phyloP scores from a whole-genome alignment of 2,797 vertebrate species.

The Ambastaia sidthimunki region DNA sequence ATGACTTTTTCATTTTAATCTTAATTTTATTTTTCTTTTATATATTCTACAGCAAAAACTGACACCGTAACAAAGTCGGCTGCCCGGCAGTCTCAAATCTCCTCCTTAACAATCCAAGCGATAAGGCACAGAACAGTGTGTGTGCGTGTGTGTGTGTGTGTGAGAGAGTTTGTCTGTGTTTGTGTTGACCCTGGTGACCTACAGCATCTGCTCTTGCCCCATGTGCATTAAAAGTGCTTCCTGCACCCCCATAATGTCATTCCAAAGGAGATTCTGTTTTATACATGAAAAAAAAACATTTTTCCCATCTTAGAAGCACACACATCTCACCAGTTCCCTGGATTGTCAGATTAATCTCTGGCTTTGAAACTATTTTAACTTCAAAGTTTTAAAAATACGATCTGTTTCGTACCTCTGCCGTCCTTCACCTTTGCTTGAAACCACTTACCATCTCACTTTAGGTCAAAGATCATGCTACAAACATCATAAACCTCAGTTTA shows the following conservation, averaged over 20 bases:
- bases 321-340: not conserved
- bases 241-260: slow-evolving; percentile 15
- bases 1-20: slow-evolving; percentile 31
- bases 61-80: slow-evolving; percentile 10
- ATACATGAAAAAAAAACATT: not conserved
- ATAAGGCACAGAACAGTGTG: slow-evolving; percentile 1
- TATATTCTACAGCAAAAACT: not conserved
- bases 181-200: slow-evolving; percentile 36
- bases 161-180: slow-evolving; percentile 23
- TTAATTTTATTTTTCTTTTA: slow-evolving; percentile 4
- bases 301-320: not conserved
- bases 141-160: slow-evolving; percentile 19
- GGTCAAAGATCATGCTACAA: slow-evolving; percentile 64
- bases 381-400: not conserved
- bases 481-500: slow-evolving; percentile 53
- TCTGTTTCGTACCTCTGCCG: not conserved
- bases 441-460: not conserved
- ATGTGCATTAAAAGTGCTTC: slow-evolving; percentile 28
- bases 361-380: slow-evolving; percentile 13
- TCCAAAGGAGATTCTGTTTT: not conserved
- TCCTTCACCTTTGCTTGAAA: not conserved
- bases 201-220: slow-evolving; percentile 30
- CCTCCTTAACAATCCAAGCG: slow-evolving; percentile 13
- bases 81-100: slow-evolving; percentile 1
- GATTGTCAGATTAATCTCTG: not conserved